Conservation (phyloP, 2,797 vertebrate genomes). For the Peromyscus eremicus region DNA sequence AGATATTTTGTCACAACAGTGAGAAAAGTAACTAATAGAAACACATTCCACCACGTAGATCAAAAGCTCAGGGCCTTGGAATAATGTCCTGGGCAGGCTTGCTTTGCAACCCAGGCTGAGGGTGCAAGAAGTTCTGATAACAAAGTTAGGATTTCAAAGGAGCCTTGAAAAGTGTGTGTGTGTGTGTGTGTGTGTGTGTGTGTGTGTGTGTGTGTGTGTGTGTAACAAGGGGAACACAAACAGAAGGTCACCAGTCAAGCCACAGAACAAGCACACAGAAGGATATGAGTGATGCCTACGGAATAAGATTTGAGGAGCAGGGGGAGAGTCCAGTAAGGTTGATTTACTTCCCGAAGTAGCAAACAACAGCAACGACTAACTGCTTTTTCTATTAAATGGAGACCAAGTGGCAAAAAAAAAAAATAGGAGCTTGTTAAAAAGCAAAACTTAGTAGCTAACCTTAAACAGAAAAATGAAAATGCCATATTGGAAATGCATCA, state of each 20-base stretch:
- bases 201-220: too few relatives aligned
- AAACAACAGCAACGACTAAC: conserved; percentile 28
- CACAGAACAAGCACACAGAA: background rate
- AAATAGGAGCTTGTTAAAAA: background rate
- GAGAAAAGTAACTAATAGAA: background rate
- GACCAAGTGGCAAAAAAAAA: conserved; percentile 2
- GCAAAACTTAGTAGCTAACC: background rate
- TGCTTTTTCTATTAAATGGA: background rate
- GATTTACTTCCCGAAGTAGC: background rate
- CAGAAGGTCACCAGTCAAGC: background rate
- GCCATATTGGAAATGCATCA: background rate
- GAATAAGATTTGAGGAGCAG: background rate
- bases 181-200: too few relatives aligned
- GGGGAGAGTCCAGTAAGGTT: background rate
- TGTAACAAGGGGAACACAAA: background rate
- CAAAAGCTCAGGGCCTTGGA: background rate
- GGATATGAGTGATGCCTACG: background rate
- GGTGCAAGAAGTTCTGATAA: background rate
- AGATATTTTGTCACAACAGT: background rate
- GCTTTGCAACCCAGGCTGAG: background rate
- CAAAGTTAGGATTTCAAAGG: background rate
- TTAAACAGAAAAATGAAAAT: conserved; percentile 62
- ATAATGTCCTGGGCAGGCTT: background rate
- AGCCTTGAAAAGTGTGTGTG: background rate
- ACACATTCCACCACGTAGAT: background rate